Percentiles rank a stretch among this genome's conserved stretches.
phyloP scores from a whole-genome alignment of 1,140 invertebrate species.

The Brachionus koreanus region DNA sequence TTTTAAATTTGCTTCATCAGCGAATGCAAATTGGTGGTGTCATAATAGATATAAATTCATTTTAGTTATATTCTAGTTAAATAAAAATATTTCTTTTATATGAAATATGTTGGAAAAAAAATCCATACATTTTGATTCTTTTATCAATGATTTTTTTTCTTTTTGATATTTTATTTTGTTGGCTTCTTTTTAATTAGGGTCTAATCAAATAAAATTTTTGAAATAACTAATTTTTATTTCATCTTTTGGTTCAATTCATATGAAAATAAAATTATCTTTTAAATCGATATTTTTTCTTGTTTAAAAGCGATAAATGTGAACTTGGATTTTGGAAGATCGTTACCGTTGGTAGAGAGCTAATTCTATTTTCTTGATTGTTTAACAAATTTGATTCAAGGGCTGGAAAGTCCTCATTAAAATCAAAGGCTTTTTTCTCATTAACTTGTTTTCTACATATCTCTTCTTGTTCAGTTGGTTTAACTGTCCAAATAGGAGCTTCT shows the following conservation, averaged over 20 bases:
- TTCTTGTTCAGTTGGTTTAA: background rate
- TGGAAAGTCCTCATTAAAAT: background rate
- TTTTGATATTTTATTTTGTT: no score
- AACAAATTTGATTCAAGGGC: background rate
- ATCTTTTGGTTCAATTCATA: background rate
- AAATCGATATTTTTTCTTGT: slow-evolving; percentile 35
- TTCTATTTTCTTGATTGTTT: background rate
- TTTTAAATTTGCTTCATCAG: no score
- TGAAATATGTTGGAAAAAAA: no score
- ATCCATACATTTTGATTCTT: no score
- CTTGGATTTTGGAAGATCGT: background rate
- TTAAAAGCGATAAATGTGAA: slow-evolving; percentile 37
- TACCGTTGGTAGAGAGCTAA: background rate
- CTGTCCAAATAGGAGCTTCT: background rate
- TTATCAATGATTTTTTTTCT: no score
- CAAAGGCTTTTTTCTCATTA: background rate
- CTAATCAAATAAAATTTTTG: background rate
- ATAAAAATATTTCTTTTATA: no score
- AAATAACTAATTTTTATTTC: no score
- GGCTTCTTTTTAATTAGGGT: no score
- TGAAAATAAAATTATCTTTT: background rate
- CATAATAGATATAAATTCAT: no score
- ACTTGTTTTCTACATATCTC: background rate
- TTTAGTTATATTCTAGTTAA: no score
- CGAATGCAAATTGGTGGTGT: no score